Conservation (phyloP, 2,113 vertebrate genomes). For the Plestiodon gilberti region DNA sequence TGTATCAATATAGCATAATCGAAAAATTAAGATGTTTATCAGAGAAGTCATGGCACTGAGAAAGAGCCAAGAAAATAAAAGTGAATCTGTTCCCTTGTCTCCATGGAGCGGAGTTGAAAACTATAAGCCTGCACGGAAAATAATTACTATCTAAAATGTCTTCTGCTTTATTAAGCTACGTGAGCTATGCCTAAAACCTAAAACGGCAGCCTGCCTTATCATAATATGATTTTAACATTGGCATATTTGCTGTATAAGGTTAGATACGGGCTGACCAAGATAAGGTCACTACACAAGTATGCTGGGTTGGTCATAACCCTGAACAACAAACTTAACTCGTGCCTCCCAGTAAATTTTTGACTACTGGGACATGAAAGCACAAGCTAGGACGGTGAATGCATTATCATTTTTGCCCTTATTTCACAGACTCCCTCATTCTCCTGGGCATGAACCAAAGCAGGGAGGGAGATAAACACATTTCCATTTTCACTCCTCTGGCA, state of each 20-base stretch:
- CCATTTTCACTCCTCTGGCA: not conserved
- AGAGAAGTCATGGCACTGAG: not conserved
- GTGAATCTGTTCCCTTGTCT: not conserved
- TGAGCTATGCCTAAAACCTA: not conserved
- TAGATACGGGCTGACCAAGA: not conserved
- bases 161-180: not conserved
- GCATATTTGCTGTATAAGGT: not conserved
- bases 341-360: not conserved
- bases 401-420: not conserved
- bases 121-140: not conserved
- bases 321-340: not conserved
- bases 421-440: not conserved
- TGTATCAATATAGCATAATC: not conserved
- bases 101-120: not conserved
- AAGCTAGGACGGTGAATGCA: not conserved
- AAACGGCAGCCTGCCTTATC: conserved; percentile 8
- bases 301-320: not conserved
- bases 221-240: not conserved
- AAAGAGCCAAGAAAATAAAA: not conserved
- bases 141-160: not conserved
- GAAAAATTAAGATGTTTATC: conserved; percentile 1
- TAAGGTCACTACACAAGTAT: not conserved
- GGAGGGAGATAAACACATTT: not conserved
- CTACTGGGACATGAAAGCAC: not conserved
- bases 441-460: not conserved